Evolutionary conservation across 2,888 invertebrate genomes (phyloP), one percentile per base, ranked within the genome.

Genomic region (Stomorhina lunata): DNA sequence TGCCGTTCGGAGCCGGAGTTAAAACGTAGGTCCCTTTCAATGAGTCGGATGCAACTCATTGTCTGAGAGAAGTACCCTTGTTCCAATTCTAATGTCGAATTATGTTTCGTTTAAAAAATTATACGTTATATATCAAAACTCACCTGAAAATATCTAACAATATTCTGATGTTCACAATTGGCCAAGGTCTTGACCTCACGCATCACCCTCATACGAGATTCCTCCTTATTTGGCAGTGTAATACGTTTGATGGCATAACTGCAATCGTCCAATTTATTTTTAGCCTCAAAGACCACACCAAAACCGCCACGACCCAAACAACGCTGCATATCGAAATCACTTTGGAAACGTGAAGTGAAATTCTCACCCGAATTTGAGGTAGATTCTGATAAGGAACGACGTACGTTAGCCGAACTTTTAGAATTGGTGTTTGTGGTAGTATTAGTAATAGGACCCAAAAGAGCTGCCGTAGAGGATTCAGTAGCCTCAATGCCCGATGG

Each of bases 191-290:
- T 95, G 0, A 99, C 99, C 92, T 99, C 99, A 45, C 99, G 94
- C 92, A 98, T 93, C 0, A 99, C 98, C 15, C 96, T 94, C 82
- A 97, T 96, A 68, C 96, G 94, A 2, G 96, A 95, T 73, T 94
- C 94, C 85, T 95, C 94, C 86, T 97, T 97, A 89, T 94, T 95
- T 1, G 98, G 96, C 73, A 99, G 91, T 0, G 95, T 94, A 71
- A 99, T 98, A 87, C 99, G 93, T 92, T 99, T 99, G 0, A 99
- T 95, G 5, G 99, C 99, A 91, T 99, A 99, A 80, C 94, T 94
- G 86, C 97, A 96, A 87, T 98, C 97, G 89, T 99, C 99, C 75
- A 98, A 94, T 90, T 96, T 97, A 90, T 99, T 98, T 89, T 94
- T 94, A 0, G 97, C 98, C 90, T 98, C 96, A 90, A 99, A 99